phyloP scores from a whole-genome alignment of 2,797 vertebrate species.

The Nothura maculosa region DNA sequence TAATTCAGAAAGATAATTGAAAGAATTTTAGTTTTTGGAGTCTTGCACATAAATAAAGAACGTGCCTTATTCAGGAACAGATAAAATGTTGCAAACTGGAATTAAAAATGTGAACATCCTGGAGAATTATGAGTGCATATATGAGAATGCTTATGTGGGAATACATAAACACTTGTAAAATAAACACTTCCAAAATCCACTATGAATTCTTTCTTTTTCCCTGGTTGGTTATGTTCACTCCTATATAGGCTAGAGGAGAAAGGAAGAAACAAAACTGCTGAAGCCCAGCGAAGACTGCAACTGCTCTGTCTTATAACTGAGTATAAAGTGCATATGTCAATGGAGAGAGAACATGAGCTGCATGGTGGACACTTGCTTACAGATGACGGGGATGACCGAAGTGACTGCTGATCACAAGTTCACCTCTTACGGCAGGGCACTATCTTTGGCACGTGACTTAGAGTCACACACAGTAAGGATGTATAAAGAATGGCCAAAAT shows the following conservation, averaged over 20 bases:
- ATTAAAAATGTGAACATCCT: slow-evolving; percentile 6
- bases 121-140: not conserved
- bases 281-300: not conserved
- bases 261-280: not conserved
- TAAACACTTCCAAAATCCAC: not conserved
- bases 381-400: not conserved
- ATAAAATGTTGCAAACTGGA: slow-evolving; percentile 12
- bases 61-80: not conserved
- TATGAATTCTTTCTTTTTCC: not conserved
- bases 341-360: not conserved
- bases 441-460: not conserved
- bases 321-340: not conserved
- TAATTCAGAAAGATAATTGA: slow-evolving; percentile 25
- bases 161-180: not conserved
- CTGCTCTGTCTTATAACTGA: not conserved
- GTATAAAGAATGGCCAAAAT: accelerated
- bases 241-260: not conserved
- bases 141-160: not conserved
- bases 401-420: not conserved
- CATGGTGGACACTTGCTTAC: not conserved
- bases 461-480: not conserved
- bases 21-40: slow-evolving; percentile 42
- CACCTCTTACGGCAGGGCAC: not conserved
- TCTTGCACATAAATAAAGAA: slow-evolving; percentile 16
- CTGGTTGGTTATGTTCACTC: not conserved